Evolutionary conservation across 2,113 vertebrate genomes (phyloP), one percentile per base, ranked within the genome.

Genomic region (Corydoras maculifer): DNA sequence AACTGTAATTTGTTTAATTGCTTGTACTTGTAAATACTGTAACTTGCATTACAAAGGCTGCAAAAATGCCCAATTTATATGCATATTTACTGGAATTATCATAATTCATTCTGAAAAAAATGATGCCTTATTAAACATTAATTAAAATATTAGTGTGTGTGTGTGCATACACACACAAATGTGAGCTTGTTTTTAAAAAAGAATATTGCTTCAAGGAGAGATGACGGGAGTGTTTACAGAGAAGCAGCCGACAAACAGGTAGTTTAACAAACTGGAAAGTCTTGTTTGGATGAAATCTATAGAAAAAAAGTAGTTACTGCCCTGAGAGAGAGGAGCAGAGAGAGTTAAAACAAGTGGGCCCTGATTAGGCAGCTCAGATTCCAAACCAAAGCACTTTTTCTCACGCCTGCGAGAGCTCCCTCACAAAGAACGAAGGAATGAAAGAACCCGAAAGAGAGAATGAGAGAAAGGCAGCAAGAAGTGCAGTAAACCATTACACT

Each of bases 181-280:
- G 62, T 57, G 14, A 51, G 50, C 53, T 58, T 59, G 62, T 29
- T 35, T 11, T 57, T 2, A 31, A 31, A 55, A 32, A 32, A 12
- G 12, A 32, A 32, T 13, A 53, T 2, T 55, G 50, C n/a, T 12
- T 32, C 9, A 13, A 30, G 49, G 8, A 31, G 3, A 14, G 3
- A 12, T 65, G 62, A 31, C 31, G 43, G 32, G 54, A 1, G 8
- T 18, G 14, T 63, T 50, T 75, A 65, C 32, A 43, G 18, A 62
- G 14, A 72, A 11, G 53, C 25, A 64, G 4, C 70, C 54, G 54
- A 7, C 58, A 31, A 6, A 65, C 43, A 65, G 65, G 50, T 49
- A 30, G 18, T 66, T 10, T 66, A 29, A 32, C 60, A 60, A 87
- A 89, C 87, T 77, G 70, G 86, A 87, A 87, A 84, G 80, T 86